These are phyloP conservation scores for Nemapogon koenigi DNA, from an alignment of 2,888 invertebrate genomes.

Conservation along the genomic window DNA sequence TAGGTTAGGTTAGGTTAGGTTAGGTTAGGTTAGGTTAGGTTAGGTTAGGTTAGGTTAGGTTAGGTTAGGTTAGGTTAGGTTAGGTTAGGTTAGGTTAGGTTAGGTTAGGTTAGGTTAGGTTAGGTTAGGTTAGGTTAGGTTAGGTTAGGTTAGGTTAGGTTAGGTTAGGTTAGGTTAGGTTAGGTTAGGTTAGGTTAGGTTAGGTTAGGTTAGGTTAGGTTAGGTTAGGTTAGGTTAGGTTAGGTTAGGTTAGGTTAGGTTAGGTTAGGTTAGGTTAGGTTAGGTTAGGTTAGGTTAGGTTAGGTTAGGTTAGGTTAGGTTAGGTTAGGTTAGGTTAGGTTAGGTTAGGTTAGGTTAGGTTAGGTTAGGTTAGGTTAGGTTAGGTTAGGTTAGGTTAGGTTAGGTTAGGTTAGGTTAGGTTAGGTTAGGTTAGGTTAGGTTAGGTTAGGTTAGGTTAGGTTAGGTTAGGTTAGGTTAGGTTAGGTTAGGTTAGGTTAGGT, in stretches of 20 bases:
- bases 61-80: conserved; percentile 9
- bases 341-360: conserved; percentile 4
- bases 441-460: conserved; percentile 10
- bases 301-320: conserved; percentile 4
- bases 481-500: conserved; percentile 13
- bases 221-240: conserved; percentile 11
- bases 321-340: conserved; percentile 2
- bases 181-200: conserved; percentile 12
- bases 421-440: conserved; percentile 11
- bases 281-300: conserved; percentile 7
- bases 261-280: conserved; percentile 8
- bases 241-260: conserved; percentile 8
- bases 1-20: conserved; percentile 8
- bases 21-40: conserved; percentile 8
- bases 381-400: conserved; percentile 10
- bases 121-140: conserved; percentile 12
- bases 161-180: conserved; percentile 12
- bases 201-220: conserved; percentile 12
- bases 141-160: conserved; percentile 12
- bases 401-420: conserved; percentile 12
- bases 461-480: conserved; percentile 13
- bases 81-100: conserved; percentile 8
- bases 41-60: conserved; percentile 6
- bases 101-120: conserved; percentile 9
- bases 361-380: conserved; percentile 8